A percentile compares a stretch with the other conserved stretches of the same genome.
Evolutionary conservation across 30 jellyfish, hydroid and myxozoan genomes (phyloP).

Genomic region (Turritopsis dohrnii): DNA sequence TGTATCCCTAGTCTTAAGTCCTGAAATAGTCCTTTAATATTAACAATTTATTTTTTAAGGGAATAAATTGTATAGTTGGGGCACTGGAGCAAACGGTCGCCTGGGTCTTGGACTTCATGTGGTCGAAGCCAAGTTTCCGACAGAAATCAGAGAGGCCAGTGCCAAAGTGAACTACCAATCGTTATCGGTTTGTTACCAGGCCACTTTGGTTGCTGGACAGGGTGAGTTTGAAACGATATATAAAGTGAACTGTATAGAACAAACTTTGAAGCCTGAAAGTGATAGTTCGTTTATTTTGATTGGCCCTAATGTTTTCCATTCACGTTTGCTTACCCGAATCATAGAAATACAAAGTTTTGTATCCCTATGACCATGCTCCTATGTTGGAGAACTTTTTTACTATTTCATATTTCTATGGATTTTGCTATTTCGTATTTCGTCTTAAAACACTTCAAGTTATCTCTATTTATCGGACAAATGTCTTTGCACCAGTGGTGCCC

Average conservation of each 20-base stretch:
- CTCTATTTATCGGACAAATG: neutral
- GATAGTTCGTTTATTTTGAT: no score
- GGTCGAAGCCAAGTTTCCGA: slow-evolving; percentile 62
- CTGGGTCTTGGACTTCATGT: slow-evolving; percentile 69
- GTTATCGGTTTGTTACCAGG: slow-evolving; percentile 63
- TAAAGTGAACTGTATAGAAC: neutral
- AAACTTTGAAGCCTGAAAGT: no score
- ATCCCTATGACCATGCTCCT: no score
- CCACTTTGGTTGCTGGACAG: slow-evolving; percentile 49
- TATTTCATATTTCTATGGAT: no score
- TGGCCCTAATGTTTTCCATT: no score
- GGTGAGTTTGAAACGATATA: neutral
- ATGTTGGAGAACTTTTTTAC: no score
- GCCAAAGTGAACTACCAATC: slow-evolving; percentile 38
- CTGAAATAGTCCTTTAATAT: neutral
- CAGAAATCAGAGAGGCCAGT: slow-evolving; percentile 36
- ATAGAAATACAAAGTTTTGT: no score
- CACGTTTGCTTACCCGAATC: no score
- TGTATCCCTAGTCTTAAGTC: neutral
- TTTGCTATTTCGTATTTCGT: no score
- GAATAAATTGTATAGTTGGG: slow-evolving; percentile 75
- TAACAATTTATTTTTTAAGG: slow-evolving; percentile 26
- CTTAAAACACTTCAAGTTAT: no score
- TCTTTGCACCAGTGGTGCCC: neutral
- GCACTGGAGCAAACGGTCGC: slow-evolving; percentile 76